Base-by-base conservation (phyloP, 2,888 invertebrate genomes). In the Cyrtodaria siliqua region DNA sequence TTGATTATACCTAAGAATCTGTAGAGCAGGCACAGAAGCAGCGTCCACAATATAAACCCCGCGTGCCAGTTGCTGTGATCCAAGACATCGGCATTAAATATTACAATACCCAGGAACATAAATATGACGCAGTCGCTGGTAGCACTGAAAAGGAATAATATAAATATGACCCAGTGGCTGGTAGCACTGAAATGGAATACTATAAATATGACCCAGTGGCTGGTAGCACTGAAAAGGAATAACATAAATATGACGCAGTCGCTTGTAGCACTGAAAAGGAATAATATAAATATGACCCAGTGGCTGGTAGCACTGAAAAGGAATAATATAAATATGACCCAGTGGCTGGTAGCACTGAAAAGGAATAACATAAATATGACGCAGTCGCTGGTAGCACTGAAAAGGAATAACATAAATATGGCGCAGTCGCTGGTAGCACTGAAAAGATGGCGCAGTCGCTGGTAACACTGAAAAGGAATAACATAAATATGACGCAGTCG, bases 231-330 rank as follows among this genome's bases (percentile, higher is more conserved):
- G n/a, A n/a, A n/a, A n/a, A n/a, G n/a, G 61, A 94, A 92, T 84
- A 94, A 94, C 72, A 95, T 91, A 90, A 94, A 94, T 69, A 95
- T 95, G 29, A 95, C 92, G 42, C 93, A 93, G 83, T 95, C 94
- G 69, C 93, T 92, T 6, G 94, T 93, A 16, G 94, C 91, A 82
- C 94, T 94, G 88, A n/a, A 86, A 81, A 33, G 18, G 59, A 57
- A 40, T 4, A 16, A n/a, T n/a, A n/a, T n/a, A n/a, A n/a, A n/a
- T n/a, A n/a, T n/a, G n/a, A n/a, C n/a, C n/a, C n/a, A n/a, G n/a
- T n/a, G n/a, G n/a, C n/a, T n/a, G n/a, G n/a, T n/a, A n/a, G n/a
- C n/a, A n/a, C n/a, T n/a, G n/a, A n/a, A n/a, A n/a, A n/a, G n/a
- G n/a, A n/a, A n/a, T n/a, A n/a, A n/a, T n/a, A n/a, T n/a, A n/a